A percentile compares a stretch with the other conserved stretches of the same genome.
Evolutionary conservation across 2,113 vertebrate species (phyloP).

Genomic region (Chrysemys picta): DNA sequence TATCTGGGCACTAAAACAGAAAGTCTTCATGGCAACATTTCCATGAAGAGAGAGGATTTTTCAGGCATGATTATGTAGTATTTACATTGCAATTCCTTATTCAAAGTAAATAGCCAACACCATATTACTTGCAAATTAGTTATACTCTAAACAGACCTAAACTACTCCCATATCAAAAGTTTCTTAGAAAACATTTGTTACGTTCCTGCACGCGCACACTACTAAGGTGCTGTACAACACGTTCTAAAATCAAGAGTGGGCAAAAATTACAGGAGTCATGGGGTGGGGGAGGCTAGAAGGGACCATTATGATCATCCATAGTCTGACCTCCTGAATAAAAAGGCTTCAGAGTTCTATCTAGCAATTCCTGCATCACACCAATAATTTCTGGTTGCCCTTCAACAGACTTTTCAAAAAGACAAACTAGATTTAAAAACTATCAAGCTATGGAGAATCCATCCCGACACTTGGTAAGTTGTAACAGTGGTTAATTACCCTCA

Average conservation of each 20-base stretch:
- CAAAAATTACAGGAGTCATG: not conserved
- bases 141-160: not conserved
- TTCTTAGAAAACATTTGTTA: not conserved
- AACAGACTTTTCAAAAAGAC: not conserved
- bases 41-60: not conserved
- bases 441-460: not conserved
- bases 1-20: constrained; percentile 1
- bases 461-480: not conserved
- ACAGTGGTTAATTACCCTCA: not conserved
- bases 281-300: not conserved
- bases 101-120: not conserved
- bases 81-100: constrained; percentile 13
- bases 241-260: not conserved
- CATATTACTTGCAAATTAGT: not conserved
- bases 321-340: not conserved
- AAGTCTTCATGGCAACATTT: constrained; percentile 32
- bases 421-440: not conserved
- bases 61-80: not conserved
- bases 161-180: not conserved
- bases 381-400: not conserved
- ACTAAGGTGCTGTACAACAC: not conserved
- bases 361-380: not conserved
- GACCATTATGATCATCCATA: not conserved
- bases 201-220: not conserved
- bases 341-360: not conserved